Evolutionary conservation across 2,797 vertebrate genomes (phyloP).

Genomic region (Megaceryle alcyon): DNA sequence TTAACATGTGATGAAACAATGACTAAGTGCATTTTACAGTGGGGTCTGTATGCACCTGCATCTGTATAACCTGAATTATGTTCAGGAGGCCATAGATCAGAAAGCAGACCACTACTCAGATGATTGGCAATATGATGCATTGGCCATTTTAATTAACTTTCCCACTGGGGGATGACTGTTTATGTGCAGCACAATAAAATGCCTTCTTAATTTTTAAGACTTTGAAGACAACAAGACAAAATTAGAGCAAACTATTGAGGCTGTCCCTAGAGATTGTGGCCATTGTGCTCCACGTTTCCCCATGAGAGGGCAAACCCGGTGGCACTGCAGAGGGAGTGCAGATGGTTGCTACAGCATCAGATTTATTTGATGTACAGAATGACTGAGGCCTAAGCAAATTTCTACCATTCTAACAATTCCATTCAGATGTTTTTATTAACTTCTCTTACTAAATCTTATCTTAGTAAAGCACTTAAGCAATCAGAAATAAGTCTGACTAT

Average conservation of each 20-base stretch:
- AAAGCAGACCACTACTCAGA: not conserved
- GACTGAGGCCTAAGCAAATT: not conserved
- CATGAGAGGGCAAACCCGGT: fast-evolving
- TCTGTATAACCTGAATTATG: not conserved
- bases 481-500: not conserved
- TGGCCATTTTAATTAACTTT: constrained; percentile 37
- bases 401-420: not conserved
- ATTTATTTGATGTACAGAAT: not conserved
- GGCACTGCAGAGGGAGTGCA: fast-evolving
- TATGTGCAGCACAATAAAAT: not conserved
- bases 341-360: not conserved
- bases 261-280: not conserved
- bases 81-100: not conserved
- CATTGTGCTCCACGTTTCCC: not conserved
- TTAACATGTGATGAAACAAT: not conserved
- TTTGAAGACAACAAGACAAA: not conserved
- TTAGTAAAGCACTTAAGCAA: not conserved
- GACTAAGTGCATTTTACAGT: not conserved
- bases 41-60: not conserved
- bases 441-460: not conserved
- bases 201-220: not conserved
- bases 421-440: not conserved
- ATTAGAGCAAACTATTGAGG: not conserved
- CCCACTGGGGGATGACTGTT: not conserved
- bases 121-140: not conserved